A percentile compares a stretch with the other conserved stretches of the same genome.
phyloP scores from a whole-genome alignment of 2,113 vertebrate species.

The Platichthys stellatus region DNA sequence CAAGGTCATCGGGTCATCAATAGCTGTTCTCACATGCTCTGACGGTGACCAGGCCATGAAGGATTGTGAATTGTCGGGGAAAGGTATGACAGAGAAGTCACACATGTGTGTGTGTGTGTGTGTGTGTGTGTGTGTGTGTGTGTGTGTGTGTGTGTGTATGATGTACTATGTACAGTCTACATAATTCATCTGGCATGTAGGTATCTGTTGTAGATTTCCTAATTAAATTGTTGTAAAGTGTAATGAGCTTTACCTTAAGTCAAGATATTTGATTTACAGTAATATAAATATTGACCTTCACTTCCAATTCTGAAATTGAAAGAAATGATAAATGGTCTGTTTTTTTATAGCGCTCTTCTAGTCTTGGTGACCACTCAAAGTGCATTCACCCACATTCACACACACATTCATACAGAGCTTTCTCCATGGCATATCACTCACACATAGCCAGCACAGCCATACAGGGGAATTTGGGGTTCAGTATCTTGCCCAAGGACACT shows the following conservation, averaged over 20 bases:
- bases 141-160: neutral
- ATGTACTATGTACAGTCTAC: neutral
- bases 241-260: conserved; percentile 1
- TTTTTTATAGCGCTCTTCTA: too few relatives aligned
- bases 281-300: too few relatives aligned
- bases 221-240: neutral
- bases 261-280: too few relatives aligned
- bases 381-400: too few relatives aligned
- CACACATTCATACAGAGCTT: too few relatives aligned
- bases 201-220: neutral
- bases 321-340: too few relatives aligned
- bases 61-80: conserved; percentile 60
- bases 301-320: too few relatives aligned
- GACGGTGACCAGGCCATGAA: conserved; percentile 53
- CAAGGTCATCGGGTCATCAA: conserved; percentile 43
- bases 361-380: too few relatives aligned
- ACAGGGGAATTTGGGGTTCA: too few relatives aligned
- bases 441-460: too few relatives aligned
- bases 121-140: neutral
- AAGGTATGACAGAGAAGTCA: conserved; percentile 62
- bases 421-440: too few relatives aligned
- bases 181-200: neutral
- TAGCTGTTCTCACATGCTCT: conserved; percentile 17
- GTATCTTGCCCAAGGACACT: too few relatives aligned
- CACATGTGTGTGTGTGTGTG: neutral